Percentiles rank a stretch among this genome's conserved stretches.
Evolutionary conservation across 2,888 invertebrate species (phyloP).

Genomic region (Andrena bicolor): DNA sequence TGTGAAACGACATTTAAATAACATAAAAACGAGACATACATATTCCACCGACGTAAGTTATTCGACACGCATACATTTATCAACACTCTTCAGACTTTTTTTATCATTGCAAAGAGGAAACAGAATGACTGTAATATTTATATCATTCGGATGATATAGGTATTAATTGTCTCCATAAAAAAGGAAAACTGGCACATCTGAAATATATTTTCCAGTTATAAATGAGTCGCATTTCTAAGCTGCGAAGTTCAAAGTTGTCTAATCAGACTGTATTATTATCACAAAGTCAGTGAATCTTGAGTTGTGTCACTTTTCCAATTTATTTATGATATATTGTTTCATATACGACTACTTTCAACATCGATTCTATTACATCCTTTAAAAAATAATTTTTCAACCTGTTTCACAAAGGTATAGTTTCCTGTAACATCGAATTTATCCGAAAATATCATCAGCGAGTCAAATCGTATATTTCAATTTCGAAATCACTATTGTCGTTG

Average conservation of each 20-base stretch:
- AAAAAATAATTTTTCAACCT: too few species aligned
- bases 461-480: slow-evolving; percentile 17
- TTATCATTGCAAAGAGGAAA: neutral
- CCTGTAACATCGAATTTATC: neutral
- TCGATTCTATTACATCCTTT: too few species aligned
- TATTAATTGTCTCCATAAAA: too few species aligned
- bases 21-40: neutral
- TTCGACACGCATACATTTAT: neutral
- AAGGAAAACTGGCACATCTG: too few species aligned
- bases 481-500: neutral
- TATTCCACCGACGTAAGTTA: neutral
- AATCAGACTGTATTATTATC: too few species aligned
- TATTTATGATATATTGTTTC: neutral
- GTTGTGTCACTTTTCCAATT: neutral
- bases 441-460: neutral
- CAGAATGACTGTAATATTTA: neutral
- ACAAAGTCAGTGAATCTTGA: too few species aligned
- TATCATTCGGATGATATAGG: too few species aligned
- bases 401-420: neutral
- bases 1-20: neutral
- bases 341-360: neutral
- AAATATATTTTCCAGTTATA: too few species aligned
- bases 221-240: too few species aligned
- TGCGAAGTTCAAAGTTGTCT: too few species aligned
- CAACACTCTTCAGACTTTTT: neutral